Evolutionary conservation across 2,797 vertebrate species (phyloP), one percentile per base, ranked within the genome.

Genomic region (Molossus molossus): DNA sequence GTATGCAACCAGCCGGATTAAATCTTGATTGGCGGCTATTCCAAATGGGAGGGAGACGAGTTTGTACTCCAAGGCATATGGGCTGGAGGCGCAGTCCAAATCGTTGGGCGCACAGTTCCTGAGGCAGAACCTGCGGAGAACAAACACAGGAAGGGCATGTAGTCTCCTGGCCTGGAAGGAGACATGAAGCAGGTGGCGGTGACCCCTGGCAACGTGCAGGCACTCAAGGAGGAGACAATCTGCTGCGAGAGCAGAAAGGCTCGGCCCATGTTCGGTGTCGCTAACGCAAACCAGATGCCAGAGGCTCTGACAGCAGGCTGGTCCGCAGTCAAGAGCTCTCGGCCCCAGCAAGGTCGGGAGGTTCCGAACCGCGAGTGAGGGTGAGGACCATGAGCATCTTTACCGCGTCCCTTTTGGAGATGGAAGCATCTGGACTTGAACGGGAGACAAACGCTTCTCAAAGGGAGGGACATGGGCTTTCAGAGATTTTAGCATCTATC

Each of bases 21-120:
- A 98, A 98, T 99, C 99, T 98, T 99, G 99, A 98, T 99, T 99
- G 53, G 99, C 99, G 0, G 99, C 99, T 17, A 99, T 99, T 97
- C 99, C 99, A 1, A 99, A 99, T 14, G 99, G 99, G 73, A 99
- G 99, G 3, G 99, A 99, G 86, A 99, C 98, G 75, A 99, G 98
- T 97, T 99, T 99, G 98, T 99, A 99, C 97, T 99, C 99, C 98
- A 99, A 98, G 1, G 99, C 99, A 1, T 99, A 99, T 0, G 99
- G 99, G 96, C 99, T 99, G 94, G 99, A 98, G 1, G 99, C 98
- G 33, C 99, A 99, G 95, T 99, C 99, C 98, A 99, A 88, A 97
- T 99, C 99, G 0, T 99, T 99, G 75, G 99, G 98, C 0, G 99
- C 99, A 91, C 99, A 99, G 98, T 98, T 99, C 97, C 99, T 99